A percentile compares a stretch with the other conserved stretches of the same genome.
phyloP scores from a whole-genome alignment of 2,797 vertebrate genomes.

The Numenius phaeopus region DNA sequence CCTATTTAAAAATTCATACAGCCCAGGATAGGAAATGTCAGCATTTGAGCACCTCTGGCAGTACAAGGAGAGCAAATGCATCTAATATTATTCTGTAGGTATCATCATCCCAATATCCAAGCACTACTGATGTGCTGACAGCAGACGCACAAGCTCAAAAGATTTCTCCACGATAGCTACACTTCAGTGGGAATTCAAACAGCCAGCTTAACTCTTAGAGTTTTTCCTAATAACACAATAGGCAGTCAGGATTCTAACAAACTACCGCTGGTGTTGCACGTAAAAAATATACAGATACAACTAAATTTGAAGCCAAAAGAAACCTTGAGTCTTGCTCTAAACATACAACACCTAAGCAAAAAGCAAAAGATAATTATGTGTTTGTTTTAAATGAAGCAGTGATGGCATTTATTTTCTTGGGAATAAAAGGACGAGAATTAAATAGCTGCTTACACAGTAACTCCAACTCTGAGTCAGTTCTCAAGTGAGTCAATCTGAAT shows the following conservation, averaged over 20 bases:
- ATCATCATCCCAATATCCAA: neutral
- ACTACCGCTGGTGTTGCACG: neutral
- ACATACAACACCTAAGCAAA: neutral
- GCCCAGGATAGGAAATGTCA: neutral
- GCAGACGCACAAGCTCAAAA: neutral
- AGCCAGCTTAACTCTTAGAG: fast-evolving
- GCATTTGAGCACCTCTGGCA: neutral
- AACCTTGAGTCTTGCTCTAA: neutral
- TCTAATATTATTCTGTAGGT: neutral
- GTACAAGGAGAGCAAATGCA: neutral
- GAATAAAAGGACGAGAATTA: neutral
- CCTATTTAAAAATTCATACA: neutral
- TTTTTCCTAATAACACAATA: neutral
- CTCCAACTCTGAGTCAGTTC: neutral
- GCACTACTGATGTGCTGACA: neutral
- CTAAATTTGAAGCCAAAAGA: neutral
- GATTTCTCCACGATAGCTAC: neutral
- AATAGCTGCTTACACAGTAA: neutral
- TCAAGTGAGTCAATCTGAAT: neutral
- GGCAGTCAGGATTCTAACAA: neutral
- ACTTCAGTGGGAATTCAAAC: neutral
- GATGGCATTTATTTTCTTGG: neutral
- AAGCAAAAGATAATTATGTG: neutral
- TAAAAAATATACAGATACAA: neutral
- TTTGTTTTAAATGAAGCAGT: neutral